Evolutionary conservation across 2,113 vertebrate species (phyloP), one percentile per base, ranked within the genome.

Genomic region (Daboia siamensis): DNA sequence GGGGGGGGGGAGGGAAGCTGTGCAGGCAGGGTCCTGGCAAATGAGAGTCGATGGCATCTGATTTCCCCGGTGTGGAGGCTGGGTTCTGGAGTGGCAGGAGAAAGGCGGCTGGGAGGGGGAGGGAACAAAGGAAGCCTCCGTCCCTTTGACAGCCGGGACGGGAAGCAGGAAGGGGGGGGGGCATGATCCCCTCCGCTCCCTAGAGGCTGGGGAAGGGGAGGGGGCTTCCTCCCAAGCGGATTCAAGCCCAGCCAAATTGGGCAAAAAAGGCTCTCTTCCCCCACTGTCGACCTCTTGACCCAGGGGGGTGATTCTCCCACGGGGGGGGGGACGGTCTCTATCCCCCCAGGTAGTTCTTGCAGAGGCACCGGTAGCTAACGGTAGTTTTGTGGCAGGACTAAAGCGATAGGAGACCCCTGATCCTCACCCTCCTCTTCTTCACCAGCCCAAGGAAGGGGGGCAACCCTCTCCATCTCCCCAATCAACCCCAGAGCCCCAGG

Each of bases 121-220:
- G 86, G 89, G 87, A 91, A 93, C 94, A 94, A 96, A 95, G 93
- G 69, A 80, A 80, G n/a, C n/a, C n/a, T 39, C n/a, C 64, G 64
- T 33, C 64, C 64, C 64, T 33, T n/a, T 33, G 29, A 5, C 64
- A 33, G n/a, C n/a, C 64, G 5, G 64, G 69, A 80, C 15, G n/a
- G 69, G 69, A 20, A 8, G 69, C 69, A 2, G n/a, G 69, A 80
- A 15, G 64, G n/a, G n/a, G 15, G 64, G 29, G 64, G 54, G 54
- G 0, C 11, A 15, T 2, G 64, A 33, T 74, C 5, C 64, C 64
- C n/a, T 15, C 29, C n/a, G 5, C 13, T 74, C n/a, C 64, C 64
- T 33, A 33, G 64, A 74, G n/a, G n/a, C 64, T 74, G 64, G 29
- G 29, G 26, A n/a, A 69, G 64, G 12, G 64, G n/a, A 74, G n/a